These are phyloP conservation scores for Neodiprion lecontei DNA, from an alignment of 1,140 invertebrate genomes.

Conservation along the genomic window DNA sequence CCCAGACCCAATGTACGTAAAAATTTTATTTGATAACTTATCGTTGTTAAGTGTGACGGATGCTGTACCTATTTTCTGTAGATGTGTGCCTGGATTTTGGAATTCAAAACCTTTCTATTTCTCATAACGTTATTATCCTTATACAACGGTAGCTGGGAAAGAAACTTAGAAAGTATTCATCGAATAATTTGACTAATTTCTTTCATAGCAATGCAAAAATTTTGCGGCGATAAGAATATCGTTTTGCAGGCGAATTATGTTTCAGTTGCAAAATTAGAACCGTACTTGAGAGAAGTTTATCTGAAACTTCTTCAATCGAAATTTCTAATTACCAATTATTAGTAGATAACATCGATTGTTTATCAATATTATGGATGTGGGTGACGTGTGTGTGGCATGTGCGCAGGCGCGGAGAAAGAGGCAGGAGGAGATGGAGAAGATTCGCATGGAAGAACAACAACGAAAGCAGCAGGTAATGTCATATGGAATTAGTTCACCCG, in stretches of 20 bases:
- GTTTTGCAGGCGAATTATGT: not conserved
- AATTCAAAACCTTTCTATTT: too few relatives aligned
- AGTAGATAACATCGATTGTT: constrained; percentile 7
- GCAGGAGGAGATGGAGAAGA: constrained; percentile 84
- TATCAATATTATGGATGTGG: constrained; percentile 16
- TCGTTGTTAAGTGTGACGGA: too few relatives aligned
- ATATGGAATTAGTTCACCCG: constrained; percentile 28
- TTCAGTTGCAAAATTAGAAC: not conserved
- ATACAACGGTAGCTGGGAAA: too few relatives aligned
- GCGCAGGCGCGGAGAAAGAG: constrained; percentile 82
- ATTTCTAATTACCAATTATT: constrained; percentile 2
- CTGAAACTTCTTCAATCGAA: not conserved
- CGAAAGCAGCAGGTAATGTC: constrained; percentile 81
- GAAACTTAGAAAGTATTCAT: not conserved
- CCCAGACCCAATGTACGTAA: too few relatives aligned
- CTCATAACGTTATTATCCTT: too few relatives aligned
- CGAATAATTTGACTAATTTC: not conserved
- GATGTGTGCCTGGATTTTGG: too few relatives aligned
- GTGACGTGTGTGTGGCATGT: constrained; percentile 50
- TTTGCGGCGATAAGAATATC: not conserved
- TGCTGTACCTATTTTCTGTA: too few relatives aligned
- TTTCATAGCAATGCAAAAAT: not conserved
- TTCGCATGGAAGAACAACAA: constrained; percentile 83
- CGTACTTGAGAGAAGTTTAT: not conserved
- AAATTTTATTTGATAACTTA: too few relatives aligned